These are phyloP conservation scores for Hiodon tergisus DNA, from an alignment of 2,113 vertebrate species.

Conservation along the genomic window DNA sequence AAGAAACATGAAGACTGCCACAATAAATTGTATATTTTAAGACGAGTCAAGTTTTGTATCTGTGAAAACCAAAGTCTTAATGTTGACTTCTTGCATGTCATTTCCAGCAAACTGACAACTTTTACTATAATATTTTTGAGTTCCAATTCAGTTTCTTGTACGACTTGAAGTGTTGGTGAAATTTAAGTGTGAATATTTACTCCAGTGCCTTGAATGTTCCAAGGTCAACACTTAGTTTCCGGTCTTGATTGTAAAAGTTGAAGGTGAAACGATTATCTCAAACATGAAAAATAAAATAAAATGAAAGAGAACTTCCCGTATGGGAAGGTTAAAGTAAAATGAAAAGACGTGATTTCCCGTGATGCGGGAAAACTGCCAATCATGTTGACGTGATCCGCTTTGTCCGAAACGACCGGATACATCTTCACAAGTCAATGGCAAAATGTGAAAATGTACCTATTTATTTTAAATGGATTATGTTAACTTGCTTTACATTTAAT, in stretches of 20 bases:
- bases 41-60: not conserved
- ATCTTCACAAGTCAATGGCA: not conserved
- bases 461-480: slow-evolving; percentile 35
- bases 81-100: slow-evolving; percentile 22
- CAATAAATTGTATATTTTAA: slow-evolving; percentile 3
- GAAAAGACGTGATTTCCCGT: no score
- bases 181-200: slow-evolving; percentile 18
- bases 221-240: no score
- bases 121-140: no score
- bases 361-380: slow-evolving; percentile 6
- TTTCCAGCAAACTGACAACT: slow-evolving; percentile 9
- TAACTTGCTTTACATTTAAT: slow-evolving; percentile 35
- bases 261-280: not conserved
- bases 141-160: no score
- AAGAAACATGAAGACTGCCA: slow-evolving; percentile 1
- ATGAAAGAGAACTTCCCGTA: not conserved
- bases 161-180: not conserved
- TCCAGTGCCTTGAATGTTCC: not conserved
- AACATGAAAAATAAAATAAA: not conserved
- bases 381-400: slow-evolving; percentile 25
- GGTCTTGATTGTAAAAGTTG: no score
- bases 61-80: slow-evolving; percentile 38
- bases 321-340: not conserved
- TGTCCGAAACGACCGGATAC: not conserved
- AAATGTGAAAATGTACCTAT: slow-evolving; percentile 24